phyloP scores from a whole-genome alignment of 2,888 invertebrate genomes.

The Pseudococcus longispinus region DNA sequence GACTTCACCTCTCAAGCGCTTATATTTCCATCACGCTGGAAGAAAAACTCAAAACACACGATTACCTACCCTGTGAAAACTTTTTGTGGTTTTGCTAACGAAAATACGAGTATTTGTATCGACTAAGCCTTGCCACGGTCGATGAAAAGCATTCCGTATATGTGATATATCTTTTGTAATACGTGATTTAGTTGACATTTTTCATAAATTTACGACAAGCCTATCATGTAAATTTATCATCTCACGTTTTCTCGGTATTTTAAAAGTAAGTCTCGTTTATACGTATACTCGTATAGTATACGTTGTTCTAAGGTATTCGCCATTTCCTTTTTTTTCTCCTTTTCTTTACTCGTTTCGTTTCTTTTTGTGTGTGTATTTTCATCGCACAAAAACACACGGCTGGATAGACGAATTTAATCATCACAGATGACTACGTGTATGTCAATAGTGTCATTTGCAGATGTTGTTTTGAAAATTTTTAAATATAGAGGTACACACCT shows the following conservation, averaged over 20 bases:
- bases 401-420: neutral
- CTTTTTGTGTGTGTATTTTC: neutral
- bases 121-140: conserved; percentile 5
- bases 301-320: neutral
- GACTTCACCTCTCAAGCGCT: too few species aligned
- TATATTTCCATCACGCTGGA: neutral
- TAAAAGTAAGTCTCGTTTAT: conserved; percentile 27
- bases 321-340: neutral
- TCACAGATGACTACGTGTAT: neutral
- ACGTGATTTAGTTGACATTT: conserved; percentile 45
- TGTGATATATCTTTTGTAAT: conserved; percentile 12
- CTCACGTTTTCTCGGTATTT: neutral
- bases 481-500: neutral
- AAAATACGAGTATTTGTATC: neutral
- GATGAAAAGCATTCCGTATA: conserved; percentile 30
- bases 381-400: neutral
- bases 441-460: neutral
- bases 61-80: neutral
- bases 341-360: neutral
- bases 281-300: neutral
- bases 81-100: neutral
- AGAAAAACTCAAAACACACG: neutral
- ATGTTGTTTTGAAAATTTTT: neutral
- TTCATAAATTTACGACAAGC: conserved; percentile 36
- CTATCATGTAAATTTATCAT: conserved; percentile 40